A percentile compares a stretch with the other conserved stretches of the same genome.
Evolutionary conservation across 2,888 invertebrate species (phyloP).

Genomic region (Augochlorella aurata): DNA sequence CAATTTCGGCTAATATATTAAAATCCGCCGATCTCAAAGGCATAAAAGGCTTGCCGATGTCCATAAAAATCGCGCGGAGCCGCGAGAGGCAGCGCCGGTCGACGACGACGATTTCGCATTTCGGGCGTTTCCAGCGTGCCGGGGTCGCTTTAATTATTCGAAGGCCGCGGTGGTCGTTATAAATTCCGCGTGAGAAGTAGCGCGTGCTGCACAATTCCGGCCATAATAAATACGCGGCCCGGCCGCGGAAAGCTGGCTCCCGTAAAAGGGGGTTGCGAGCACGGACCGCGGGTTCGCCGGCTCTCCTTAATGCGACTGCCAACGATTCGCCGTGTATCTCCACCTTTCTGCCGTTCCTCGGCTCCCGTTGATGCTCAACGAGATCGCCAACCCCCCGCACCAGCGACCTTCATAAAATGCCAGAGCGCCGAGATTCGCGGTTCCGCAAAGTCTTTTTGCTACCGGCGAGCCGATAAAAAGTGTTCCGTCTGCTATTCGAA

Average conservation of each 20-base stretch:
- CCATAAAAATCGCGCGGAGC: too few species aligned
- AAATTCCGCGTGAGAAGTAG: slow-evolving; percentile 52
- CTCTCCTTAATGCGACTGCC: not conserved
- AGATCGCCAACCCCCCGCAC: not conserved
- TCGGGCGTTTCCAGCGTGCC: slow-evolving; percentile 19
- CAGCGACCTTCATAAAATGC: not conserved
- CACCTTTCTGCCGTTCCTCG: not conserved
- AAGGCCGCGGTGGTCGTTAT: slow-evolving; percentile 36
- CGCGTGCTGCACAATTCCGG: slow-evolving; percentile 50
- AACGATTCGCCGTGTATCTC: slow-evolving; percentile 13
- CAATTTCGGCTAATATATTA: too few species aligned
- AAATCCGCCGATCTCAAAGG: too few species aligned
- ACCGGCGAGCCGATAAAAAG: not conserved
- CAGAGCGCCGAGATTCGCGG: not conserved
- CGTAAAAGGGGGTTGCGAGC: slow-evolving; percentile 2
- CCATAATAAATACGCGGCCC: slow-evolving; percentile 44
- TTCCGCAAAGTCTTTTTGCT: not conserved
- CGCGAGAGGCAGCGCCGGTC: not conserved
- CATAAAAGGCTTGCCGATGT: too few species aligned
- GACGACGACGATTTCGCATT: slow-evolving; percentile 27
- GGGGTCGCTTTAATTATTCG: slow-evolving; percentile 10
- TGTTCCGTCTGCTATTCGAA: not conserved
- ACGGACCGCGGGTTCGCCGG: not conserved
- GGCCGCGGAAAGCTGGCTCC: slow-evolving; percentile 2
- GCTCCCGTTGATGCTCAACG: not conserved